Evolutionary conservation across 2,797 vertebrate genomes (phyloP), one percentile per base, ranked within the genome.

Genomic region (Amblyopsis hoosieri): DNA sequence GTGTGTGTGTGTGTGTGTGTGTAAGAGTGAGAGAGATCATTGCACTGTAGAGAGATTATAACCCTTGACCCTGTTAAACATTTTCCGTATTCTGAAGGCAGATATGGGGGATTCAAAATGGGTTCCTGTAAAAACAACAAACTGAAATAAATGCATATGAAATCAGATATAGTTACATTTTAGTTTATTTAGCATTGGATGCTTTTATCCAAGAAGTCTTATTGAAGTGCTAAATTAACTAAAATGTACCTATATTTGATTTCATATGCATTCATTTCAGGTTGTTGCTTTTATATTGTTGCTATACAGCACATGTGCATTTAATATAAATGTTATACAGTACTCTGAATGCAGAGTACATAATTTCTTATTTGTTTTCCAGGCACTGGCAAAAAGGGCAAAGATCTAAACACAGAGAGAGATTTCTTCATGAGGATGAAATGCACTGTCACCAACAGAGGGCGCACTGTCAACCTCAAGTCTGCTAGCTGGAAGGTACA

Each of bases 371-470:
- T 48, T 0, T 67, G 49, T 71, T 45, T 71, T 67, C 2, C 78
- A 95, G 94, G 93, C 54, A 87, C 90, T 67, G 90, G 91, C 58
- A 98, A 96, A 82, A 98, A 96, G 85, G 93, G 75, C 82, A 98
- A 96, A 89, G 95, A 98, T 31, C 71, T 93, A 83, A 95, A 84
- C 74, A 94, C 95, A 0, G 96, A 98, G 46, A 90, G 96, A 51
- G 97, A 99, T 68, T 99, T 99, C 88, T 98, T 99, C 89, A 99
- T 99, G 97, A 95, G 98, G 84, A 99, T 99, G 97, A 99, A 99
- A 83, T 99, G 98, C 87, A 99, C 98, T 0, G 96, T 99, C 84
- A 99, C 98, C 76, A 99, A 94, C 92, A 92, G 97, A 77, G 97
- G 98, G 69, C 94, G 98, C 73, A 99, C 96, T 0, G 97, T 99